phyloP scores from a whole-genome alignment of 2,888 invertebrate genomes.

The Hypercompe scribonia region DNA sequence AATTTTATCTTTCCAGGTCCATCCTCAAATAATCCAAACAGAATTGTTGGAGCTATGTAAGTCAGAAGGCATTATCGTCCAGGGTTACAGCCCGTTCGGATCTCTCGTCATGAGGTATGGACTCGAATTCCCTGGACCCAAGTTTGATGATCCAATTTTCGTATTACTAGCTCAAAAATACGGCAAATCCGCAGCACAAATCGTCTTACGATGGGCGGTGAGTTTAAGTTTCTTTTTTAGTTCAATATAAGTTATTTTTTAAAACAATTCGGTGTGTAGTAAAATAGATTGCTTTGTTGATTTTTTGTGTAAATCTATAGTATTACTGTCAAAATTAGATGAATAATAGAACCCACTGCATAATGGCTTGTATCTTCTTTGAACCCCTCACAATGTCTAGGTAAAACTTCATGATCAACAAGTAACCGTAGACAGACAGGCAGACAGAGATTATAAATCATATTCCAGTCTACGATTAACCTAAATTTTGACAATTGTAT shows the following conservation, averaged over 20 bases:
- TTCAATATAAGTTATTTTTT: too few relatives aligned
- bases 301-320: neutral
- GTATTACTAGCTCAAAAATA: conserved; percentile 87
- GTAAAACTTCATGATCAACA: too few relatives aligned
- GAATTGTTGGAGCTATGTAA: conserved; percentile 88
- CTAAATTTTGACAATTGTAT: too few relatives aligned
- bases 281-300: too few relatives aligned
- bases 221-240: conserved; percentile 38
- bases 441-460: too few relatives aligned
- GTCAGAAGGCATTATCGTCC: conserved; percentile 86
- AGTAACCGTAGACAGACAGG: too few relatives aligned
- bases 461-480: too few relatives aligned
- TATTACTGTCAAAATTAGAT: too few relatives aligned
- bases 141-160: conserved; percentile 82
- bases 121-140: conserved; percentile 77
- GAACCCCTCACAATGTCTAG: neutral
- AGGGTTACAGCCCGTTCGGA: conserved; percentile 90
- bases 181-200: conserved; percentile 88
- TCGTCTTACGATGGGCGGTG: conserved; percentile 89
- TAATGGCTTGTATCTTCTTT: too few relatives aligned
- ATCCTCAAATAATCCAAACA: conserved; percentile 89
- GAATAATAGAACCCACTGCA: too few relatives aligned
- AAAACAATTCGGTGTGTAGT: too few relatives aligned
- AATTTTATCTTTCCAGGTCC: conserved; percentile 59
- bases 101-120: conserved; percentile 81